A percentile compares a stretch with the other conserved stretches of the same genome.
These are phyloP conservation scores for Campoplex capitator DNA, from an alignment of 2,888 invertebrate genomes.

Conservation along the genomic window DNA sequence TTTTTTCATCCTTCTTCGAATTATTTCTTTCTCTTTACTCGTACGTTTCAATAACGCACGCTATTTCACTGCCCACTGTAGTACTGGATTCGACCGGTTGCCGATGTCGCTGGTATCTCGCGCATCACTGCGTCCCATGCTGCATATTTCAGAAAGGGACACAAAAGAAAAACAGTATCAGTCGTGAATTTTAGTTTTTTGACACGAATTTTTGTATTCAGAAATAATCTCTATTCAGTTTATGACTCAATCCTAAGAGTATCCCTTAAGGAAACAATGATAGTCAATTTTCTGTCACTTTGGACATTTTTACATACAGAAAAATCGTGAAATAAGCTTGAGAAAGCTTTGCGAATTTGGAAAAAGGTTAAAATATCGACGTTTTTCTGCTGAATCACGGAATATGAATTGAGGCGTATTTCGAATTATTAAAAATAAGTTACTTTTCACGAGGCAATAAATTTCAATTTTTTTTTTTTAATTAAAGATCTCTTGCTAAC, in stretches of 20 bases:
- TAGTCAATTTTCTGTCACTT: too few relatives aligned
- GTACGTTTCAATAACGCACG: constrained; percentile 11
- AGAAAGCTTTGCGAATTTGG: too few relatives aligned
- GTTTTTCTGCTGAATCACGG: neutral
- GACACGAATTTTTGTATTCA: neutral
- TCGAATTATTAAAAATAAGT: too few relatives aligned
- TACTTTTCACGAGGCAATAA: too few relatives aligned
- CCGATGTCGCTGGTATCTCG: constrained; percentile 82
- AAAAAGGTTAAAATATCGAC: too few relatives aligned
- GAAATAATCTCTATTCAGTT: neutral
- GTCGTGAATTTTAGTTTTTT: neutral
- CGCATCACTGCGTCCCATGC: constrained; percentile 91
- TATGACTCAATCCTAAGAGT: neutral
- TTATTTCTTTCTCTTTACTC: constrained; percentile 15
- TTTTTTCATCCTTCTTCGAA: constrained; percentile 14
- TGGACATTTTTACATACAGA: too few relatives aligned
- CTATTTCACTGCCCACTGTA: constrained; percentile 86
- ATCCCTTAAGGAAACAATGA: too few relatives aligned
- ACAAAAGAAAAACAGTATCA: constrained; percentile 31
- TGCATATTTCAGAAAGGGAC: constrained; percentile 84
- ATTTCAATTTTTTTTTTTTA: too few relatives aligned
- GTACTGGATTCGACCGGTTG: constrained; percentile 86
- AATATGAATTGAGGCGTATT: too few relatives aligned
- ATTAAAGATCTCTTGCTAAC: too few relatives aligned
- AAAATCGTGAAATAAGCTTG: too few relatives aligned